These are phyloP conservation scores for Halichoeres trimaculatus DNA, from an alignment of 2,113 vertebrate genomes.

Conservation along the genomic window DNA sequence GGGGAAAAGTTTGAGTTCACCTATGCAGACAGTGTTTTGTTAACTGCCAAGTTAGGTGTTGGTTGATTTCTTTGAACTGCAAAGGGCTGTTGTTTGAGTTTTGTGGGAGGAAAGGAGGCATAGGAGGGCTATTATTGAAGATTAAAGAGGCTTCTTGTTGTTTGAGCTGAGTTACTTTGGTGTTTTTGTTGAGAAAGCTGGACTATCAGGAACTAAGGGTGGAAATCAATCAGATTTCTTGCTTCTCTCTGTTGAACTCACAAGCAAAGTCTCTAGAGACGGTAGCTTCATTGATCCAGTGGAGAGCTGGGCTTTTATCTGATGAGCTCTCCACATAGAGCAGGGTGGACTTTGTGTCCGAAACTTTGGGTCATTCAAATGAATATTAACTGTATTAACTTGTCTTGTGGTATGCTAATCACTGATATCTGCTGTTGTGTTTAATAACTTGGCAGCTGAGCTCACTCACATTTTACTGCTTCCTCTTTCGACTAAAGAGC, in stretches of 20 bases:
- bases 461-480: slow-evolving; percentile 27
- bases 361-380: slow-evolving; percentile 23
- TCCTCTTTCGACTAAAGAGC: slow-evolving; percentile 15
- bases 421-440: background rate
- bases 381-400: background rate
- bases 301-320: background rate
- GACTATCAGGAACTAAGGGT: slow-evolving; percentile 6
- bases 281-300: background rate
- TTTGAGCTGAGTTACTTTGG: background rate
- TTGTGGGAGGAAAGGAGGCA: background rate
- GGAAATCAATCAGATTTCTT: background rate
- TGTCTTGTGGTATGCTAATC: slow-evolving; percentile 1
- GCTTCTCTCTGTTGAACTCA: slow-evolving; percentile 19
- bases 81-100: slow-evolving; percentile 19
- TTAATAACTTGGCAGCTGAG: slow-evolving; percentile 8
- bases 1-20: background rate
- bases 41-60: background rate
- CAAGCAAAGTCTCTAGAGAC: slow-evolving; percentile 15
- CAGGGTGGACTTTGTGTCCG: slow-evolving; percentile 14
- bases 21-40: background rate
- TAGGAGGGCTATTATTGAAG: background rate
- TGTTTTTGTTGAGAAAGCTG: background rate
- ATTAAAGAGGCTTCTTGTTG: background rate
- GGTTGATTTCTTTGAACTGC: background rate
- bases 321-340: background rate